Percentiles rank a stretch among this genome's conserved stretches.
Conservation (phyloP, 2,888 invertebrate species). For the Nomada ferruginata region DNA sequence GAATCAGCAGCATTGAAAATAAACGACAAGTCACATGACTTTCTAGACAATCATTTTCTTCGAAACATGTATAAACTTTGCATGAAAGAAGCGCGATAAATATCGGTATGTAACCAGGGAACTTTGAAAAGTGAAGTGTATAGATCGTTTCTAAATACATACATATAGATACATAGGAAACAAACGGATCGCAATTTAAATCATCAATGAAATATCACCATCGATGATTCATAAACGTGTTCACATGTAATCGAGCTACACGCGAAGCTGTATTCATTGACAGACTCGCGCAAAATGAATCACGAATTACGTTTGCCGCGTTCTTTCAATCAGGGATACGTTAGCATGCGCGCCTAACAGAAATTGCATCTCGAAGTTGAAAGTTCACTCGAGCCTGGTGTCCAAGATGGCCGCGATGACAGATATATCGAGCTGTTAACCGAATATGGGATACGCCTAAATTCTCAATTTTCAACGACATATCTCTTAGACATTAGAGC, state of each 20-base stretch:
- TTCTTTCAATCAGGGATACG: constrained; percentile 48
- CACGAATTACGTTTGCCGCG: constrained; percentile 48
- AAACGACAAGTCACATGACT: constrained; percentile 11
- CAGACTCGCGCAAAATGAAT: constrained; percentile 28
- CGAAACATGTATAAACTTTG: background rate
- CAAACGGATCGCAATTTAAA: background rate
- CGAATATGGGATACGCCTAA: constrained; percentile 79
- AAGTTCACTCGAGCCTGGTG: constrained; percentile 50
- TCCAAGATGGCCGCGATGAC: constrained; percentile 71
- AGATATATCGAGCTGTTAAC: constrained; percentile 75
- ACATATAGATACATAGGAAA: background rate
- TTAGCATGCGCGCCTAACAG: constrained; percentile 46
- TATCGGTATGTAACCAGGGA: constrained; percentile 25
- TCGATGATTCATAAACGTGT: background rate
- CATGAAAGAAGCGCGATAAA: background rate
- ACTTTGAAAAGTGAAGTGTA: background rate
- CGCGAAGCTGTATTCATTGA: constrained; percentile 1
- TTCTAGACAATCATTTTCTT: background rate
- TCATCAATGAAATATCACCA: background rate
- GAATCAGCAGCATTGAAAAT: constrained; percentile 64
- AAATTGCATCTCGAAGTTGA: constrained; percentile 56
- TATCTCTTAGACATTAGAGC: constrained; percentile 16
- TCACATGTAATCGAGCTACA: background rate
- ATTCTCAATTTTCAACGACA: constrained; percentile 49
- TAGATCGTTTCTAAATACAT: background rate